phyloP scores from a whole-genome alignment of 2,113 vertebrate species.

The Pampusana beccarii region DNA sequence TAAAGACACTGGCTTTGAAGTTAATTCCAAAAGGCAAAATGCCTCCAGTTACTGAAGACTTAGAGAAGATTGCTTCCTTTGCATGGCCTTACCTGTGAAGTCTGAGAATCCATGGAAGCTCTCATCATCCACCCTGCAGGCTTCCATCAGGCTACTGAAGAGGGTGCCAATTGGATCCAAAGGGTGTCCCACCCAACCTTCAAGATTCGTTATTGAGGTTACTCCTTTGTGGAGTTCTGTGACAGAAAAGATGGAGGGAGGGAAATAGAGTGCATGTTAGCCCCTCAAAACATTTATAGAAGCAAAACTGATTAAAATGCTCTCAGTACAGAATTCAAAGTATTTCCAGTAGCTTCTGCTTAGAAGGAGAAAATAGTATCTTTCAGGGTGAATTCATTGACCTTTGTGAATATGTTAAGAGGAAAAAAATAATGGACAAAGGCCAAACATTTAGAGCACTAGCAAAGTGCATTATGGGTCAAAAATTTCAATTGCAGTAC shows the following conservation, averaged over 20 bases:
- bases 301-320: neutral
- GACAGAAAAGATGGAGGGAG: neutral
- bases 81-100: conserved; percentile 79
- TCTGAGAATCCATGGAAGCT: conserved; percentile 79
- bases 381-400: neutral
- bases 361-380: neutral
- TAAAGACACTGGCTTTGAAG: neutral
- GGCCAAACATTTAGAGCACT: neutral
- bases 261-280: neutral
- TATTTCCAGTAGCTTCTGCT: neutral
- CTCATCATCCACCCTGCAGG: conserved; percentile 82
- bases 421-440: neutral
- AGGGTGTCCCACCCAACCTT: conserved; percentile 98
- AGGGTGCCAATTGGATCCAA: conserved; percentile 93
- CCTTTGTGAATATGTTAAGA: neutral
- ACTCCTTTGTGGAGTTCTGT: conserved; percentile 89
- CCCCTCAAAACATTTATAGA: neutral
- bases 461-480: neutral
- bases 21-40: neutral
- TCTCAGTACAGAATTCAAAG: neutral
- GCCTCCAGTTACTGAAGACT: neutral
- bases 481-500: neutral
- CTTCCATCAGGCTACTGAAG: conserved; percentile 93
- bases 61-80: neutral
- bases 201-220: conserved; percentile 90